A percentile compares a stretch with the other conserved stretches of the same genome.
Evolutionary conservation across 2,113 vertebrate species (phyloP).

Genomic region (Chaetodon auriga): DNA sequence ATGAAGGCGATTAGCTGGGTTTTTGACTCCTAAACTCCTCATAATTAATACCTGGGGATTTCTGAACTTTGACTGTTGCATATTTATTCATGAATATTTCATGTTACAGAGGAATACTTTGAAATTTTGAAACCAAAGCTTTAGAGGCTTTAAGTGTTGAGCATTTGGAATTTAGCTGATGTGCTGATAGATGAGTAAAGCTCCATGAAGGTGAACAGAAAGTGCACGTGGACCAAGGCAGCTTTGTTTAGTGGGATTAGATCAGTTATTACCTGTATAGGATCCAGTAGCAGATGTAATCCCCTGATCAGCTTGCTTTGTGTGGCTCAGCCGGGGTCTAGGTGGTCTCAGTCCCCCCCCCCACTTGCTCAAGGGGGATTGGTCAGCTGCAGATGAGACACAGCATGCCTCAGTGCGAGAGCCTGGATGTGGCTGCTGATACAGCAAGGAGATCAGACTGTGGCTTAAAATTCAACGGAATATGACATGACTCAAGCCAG

Average conservation of each 20-base stretch:
- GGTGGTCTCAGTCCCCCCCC: constrained; percentile 26
- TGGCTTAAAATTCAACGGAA: constrained; percentile 19
- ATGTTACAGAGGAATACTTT: not conserved
- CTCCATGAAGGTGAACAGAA: constrained; percentile 4
- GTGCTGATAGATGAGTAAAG: not conserved
- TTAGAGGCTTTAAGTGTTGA: too few species aligned
- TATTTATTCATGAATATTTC: not conserved
- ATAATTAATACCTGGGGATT: not conserved
- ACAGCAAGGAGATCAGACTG: constrained; percentile 31
- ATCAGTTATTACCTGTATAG: constrained; percentile 35
- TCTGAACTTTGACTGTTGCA: not conserved
- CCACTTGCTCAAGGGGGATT: not conserved
- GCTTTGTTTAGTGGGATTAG: constrained; percentile 55
- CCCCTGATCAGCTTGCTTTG: constrained; percentile 51
- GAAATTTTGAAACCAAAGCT: not conserved
- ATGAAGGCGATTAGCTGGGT: not conserved
- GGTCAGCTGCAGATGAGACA: constrained; percentile 22
- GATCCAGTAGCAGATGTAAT: constrained; percentile 52
- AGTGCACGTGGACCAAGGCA: constrained; percentile 7
- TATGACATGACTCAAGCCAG: not conserved
- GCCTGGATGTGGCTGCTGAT: constrained; percentile 9
- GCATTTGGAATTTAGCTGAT: not conserved
- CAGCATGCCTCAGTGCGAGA: not conserved
- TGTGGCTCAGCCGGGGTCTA: not conserved
- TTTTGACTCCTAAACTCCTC: not conserved